Base-by-base conservation (phyloP, 2,888 invertebrate genomes). In the Plemyria rubiginata region DNA sequence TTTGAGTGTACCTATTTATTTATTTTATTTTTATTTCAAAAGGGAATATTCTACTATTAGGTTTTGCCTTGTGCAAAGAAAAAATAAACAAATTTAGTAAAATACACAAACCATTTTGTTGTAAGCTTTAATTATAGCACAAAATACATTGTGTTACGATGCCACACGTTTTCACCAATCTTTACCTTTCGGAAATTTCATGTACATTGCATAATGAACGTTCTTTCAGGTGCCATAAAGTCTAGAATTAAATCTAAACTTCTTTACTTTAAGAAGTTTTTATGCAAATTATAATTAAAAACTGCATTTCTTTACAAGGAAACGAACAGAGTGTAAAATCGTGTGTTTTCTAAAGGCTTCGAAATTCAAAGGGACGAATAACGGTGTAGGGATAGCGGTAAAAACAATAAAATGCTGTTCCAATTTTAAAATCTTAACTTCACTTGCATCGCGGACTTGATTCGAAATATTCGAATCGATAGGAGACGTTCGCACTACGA, bases 281-380 rank as follows among this genome's bases (percentile, higher is more conserved):
- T 48, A 54, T 9, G 29, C 54, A 50, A 15, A 56, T 40, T 41
- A 38, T 60, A 29, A 54, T 54, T 54, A 54, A 54, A 60, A 48
- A 11, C 41, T 49, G 43, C 13, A 36, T 45, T 40, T 40, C 29
- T 41, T 59, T 40, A 12, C 8, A 16, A 40, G 9, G 11, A 8
- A 49, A 32, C 8, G 41, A 32, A 54, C 49, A 49, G 13, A 53
- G 49, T 53, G 46, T 29, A 43, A 32, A 41, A 41, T 54, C 48
- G 45, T 22, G 15, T 28, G 15, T 48, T 53, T 60, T 54, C n/a
- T 15, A 60, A 51, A 49, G 16, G 45, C 16, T 70, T 84, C 82
- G 76, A 86, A 86, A 85, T 78, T 75, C 83, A 75, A 89, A 88
- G 88, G 90, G 86, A 87, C 85, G 80, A 78, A 80, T 85, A 90